Evolutionary conservation across 2,888 invertebrate species (phyloP).

Genomic region (Spatulosminthurus flaviceps): DNA sequence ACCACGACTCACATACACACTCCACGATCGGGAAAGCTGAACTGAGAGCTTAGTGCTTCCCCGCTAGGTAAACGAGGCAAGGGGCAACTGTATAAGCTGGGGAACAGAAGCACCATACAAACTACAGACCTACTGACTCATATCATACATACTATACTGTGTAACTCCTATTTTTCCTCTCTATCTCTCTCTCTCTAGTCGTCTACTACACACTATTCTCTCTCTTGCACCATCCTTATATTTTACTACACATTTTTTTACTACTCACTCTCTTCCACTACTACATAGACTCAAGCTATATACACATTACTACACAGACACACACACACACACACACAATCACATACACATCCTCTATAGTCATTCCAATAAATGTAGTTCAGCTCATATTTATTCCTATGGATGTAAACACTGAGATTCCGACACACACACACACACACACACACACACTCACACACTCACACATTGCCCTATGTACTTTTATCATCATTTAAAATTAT

Average conservation of each 20-base stretch:
- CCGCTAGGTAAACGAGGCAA: constrained; percentile 39
- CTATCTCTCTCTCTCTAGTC: neutral
- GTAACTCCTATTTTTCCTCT: neutral
- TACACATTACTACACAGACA: no score
- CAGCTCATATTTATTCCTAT: constrained; percentile 1
- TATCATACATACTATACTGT: constrained; percentile 47
- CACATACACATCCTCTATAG: no score
- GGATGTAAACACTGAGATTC: constrained; percentile 13
- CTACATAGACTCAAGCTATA: no score
- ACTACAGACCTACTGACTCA: constrained; percentile 58
- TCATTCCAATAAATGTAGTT: neutral
- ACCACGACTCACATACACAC: constrained; percentile 50
- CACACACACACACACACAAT: no score
- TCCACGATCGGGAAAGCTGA: constrained; percentile 59
- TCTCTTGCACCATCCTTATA: neutral
- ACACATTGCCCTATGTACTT: no score
- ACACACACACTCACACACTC: neutral
- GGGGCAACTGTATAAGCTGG: constrained; percentile 32
- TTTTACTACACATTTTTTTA: constrained; percentile 11
- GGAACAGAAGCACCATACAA: constrained; percentile 21
- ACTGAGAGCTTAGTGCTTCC: constrained; percentile 52
- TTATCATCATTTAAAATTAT: no score
- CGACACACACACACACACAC: neutral
- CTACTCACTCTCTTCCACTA: neutral
- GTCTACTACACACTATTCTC: neutral